Conservation (phyloP, 2,888 invertebrate genomes). For the Plagodis dolabraria region DNA sequence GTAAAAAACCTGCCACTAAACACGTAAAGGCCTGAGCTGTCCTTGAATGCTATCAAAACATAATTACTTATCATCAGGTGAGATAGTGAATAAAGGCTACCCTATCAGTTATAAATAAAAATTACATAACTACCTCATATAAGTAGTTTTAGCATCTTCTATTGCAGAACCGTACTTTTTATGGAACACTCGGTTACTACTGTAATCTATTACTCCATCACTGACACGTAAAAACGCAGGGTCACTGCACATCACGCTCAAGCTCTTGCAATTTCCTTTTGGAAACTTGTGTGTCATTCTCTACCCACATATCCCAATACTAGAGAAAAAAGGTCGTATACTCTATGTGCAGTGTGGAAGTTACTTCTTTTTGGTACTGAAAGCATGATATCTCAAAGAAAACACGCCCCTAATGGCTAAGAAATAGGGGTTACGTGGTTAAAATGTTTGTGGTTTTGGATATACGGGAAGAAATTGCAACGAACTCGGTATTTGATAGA, state of each 20-base stretch:
- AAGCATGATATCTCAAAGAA: conserved; percentile 56
- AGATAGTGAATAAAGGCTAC: no score
- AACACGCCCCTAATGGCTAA: conserved; percentile 58
- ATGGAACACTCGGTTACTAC: background rate
- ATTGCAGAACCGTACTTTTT: no score
- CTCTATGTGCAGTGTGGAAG: background rate
- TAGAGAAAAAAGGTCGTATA: conserved; percentile 4
- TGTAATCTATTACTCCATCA: conserved; percentile 38
- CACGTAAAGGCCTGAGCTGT: no score
- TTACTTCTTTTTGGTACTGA: conserved; percentile 7
- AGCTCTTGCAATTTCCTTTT: conserved; percentile 77
- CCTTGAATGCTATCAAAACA: no score
- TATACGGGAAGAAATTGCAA: conserved; percentile 44
- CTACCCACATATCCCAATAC: conserved; percentile 60
- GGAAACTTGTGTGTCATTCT: conserved; percentile 69
- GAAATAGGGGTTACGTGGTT: conserved; percentile 60
- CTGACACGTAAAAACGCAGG: conserved; percentile 64
- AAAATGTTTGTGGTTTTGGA: conserved; percentile 53
- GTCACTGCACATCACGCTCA: conserved; percentile 67
- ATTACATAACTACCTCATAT: no score
- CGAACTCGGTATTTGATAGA: conserved; percentile 20
- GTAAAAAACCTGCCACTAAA: no score
- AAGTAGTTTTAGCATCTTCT: no score
- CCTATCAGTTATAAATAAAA: no score
- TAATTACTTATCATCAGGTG: no score